A percentile compares a stretch with the other conserved stretches of the same genome.
phyloP scores from a whole-genome alignment of 2,797 vertebrate species.

The Zenarchopterus dispar region DNA sequence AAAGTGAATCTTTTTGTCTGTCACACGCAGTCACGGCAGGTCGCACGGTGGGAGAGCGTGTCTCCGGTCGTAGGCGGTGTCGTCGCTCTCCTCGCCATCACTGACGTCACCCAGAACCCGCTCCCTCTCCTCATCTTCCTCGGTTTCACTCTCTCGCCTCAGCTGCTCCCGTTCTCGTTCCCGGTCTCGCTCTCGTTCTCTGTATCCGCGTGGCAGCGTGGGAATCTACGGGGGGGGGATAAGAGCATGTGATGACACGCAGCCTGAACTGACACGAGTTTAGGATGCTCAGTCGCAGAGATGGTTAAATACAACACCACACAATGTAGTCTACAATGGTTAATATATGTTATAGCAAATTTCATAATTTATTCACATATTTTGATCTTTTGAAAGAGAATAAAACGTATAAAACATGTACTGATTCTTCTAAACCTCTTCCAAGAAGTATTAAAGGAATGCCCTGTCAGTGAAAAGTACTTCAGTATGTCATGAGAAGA shows the following conservation, averaged over 20 bases:
- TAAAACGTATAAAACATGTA: too few relatives aligned
- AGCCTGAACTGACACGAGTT: not conserved
- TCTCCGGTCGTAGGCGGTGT: conserved; percentile 81
- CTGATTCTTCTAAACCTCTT: too few relatives aligned
- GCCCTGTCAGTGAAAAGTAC: too few relatives aligned
- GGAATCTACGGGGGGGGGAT: conserved; percentile 66
- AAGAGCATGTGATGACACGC: not conserved
- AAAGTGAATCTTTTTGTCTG: not conserved
- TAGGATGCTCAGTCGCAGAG: not conserved
- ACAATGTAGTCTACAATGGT: too few relatives aligned
- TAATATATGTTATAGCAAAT: too few relatives aligned
- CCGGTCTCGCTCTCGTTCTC: conserved; percentile 59
- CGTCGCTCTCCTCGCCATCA: conserved; percentile 82
- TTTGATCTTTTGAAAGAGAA: too few relatives aligned
- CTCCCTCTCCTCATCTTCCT: conserved; percentile 80
- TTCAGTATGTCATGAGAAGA: not conserved
- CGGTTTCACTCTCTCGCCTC: conserved; percentile 76
- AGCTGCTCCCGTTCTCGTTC: conserved; percentile 69
- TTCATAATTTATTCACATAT: too few relatives aligned
- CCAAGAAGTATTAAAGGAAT: too few relatives aligned
- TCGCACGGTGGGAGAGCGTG: conserved; percentile 71
- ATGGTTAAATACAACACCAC: too few relatives aligned
- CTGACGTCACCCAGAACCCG: conserved; percentile 69
- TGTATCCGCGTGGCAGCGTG: conserved; percentile 63
- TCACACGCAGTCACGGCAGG: conserved; percentile 70